Evolutionary conservation across 2,888 invertebrate species (phyloP), one percentile per base, ranked within the genome.

Genomic region (Zhuqinia jingwanae): DNA sequence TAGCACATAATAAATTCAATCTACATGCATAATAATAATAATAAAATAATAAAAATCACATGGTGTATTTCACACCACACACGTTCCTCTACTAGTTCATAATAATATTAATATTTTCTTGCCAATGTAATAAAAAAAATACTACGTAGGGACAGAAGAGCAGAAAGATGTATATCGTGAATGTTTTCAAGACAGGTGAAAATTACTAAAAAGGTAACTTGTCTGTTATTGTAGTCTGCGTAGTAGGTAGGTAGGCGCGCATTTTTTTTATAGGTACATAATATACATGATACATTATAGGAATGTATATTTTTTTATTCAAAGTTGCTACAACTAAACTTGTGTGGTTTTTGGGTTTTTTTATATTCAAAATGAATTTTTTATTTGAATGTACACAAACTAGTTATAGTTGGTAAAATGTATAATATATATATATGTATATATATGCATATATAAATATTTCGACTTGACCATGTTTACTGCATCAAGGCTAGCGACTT

Each of bases 31-130:
- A 22, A 47, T 22, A 22, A 53, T n/a, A 2, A 30, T 2, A 63
- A 30, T 15, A 60, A n/a, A 3, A 36, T 20, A 3, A n/a, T 30
- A 42, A 47, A 36, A 47, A 70, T 70, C 68, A 25, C 68, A 45
- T 70, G 25, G 45, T 22, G 68, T 25, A 58, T 45, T 70, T 70
- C 65, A 42, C 65, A 65, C 65, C 65, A 17, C 22, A 36, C 68
- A 70, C 68, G 68, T 70, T 70, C 45, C 47, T 70, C 68, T 70
- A n/a, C n/a, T n/a, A n/a, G n/a, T n/a, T n/a, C n/a, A n/a, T n/a
- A n/a, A n/a, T n/a, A n/a, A n/a, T n/a, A n/a, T n/a, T n/a, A n/a
- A n/a, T 47, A 25, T 70, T 70, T 47, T 6, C 8, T 70, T 70
- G 1, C 45, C 47, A 42, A 17, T 36, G n/a, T n/a, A n/a, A n/a